Evolutionary conservation across 2,888 invertebrate species (phyloP).

Genomic region (Cryptocephalus moraei): DNA sequence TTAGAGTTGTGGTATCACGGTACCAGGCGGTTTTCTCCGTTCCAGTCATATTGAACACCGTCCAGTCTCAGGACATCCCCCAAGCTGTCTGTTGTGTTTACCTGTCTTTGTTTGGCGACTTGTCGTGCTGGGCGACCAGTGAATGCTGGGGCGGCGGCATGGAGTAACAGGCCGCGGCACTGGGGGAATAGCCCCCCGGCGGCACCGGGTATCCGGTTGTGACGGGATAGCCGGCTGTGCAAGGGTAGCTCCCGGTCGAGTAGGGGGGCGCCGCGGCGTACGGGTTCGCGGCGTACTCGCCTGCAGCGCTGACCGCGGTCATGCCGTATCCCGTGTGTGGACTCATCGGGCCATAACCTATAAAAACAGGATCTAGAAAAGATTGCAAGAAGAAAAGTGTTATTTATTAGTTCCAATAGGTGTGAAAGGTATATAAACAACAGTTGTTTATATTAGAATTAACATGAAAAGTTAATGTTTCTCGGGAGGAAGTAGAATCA

Average conservation of each 20-base stretch:
- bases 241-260: slow-evolving; percentile 46
- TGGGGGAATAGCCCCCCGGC: slow-evolving; percentile 43
- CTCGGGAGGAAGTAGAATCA: too few species aligned
- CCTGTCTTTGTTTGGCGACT: slow-evolving; percentile 56
- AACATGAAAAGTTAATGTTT: too few species aligned
- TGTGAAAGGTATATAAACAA: too few species aligned
- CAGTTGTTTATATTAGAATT: too few species aligned
- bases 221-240: slow-evolving; percentile 34
- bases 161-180: slow-evolving; percentile 59
- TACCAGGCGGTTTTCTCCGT: too few species aligned
- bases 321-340: slow-evolving; percentile 80
- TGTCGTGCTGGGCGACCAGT: slow-evolving; percentile 53
- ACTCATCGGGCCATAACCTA: slow-evolving; percentile 75
- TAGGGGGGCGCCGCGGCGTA: slow-evolving; percentile 30
- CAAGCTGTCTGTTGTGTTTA: slow-evolving; percentile 36
- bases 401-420: too few species aligned
- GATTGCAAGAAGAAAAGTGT: too few species aligned
- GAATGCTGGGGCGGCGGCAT: slow-evolving; percentile 78
- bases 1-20: too few species aligned
- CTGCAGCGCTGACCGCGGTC: slow-evolving; percentile 49
- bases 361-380: neutral
- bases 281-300: slow-evolving; percentile 68
- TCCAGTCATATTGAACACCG: too few species aligned
- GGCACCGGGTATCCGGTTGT: slow-evolving; percentile 53
- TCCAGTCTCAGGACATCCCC: too few species aligned